Evolutionary conservation across 2,888 invertebrate species (phyloP).

Genomic region (Pogonocherus hispidulus): DNA sequence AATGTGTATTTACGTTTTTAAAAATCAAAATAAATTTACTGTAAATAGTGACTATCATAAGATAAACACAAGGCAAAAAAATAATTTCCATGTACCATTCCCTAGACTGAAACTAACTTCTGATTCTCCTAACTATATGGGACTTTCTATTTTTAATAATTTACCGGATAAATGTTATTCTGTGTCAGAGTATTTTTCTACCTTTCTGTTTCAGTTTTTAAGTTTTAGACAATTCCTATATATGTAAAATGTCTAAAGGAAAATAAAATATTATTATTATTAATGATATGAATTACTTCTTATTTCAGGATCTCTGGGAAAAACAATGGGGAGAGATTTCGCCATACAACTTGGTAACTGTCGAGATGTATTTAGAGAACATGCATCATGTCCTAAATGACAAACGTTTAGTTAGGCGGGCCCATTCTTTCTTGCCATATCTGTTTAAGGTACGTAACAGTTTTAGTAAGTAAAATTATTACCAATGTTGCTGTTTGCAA

Average conservation of each 20-base stretch:
- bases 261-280: no score
- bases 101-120: no score
- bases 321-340: constrained; percentile 87
- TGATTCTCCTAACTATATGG: no score
- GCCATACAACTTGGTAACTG: constrained; percentile 85
- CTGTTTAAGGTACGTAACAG: constrained; percentile 83
- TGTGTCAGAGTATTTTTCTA: not conserved
- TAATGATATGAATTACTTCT: constrained; percentile 37
- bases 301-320: constrained; percentile 80
- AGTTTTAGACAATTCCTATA: not conserved
- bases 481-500: no score
- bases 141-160: no score
- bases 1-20: no score
- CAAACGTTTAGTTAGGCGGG: constrained; percentile 79
- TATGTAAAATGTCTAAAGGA: no score
- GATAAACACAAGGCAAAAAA: no score
- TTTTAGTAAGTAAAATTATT: no score
- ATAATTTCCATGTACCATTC: no score
- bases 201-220: not conserved
- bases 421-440: constrained; percentile 84
- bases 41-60: no score
- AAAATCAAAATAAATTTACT: no score
- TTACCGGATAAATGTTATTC: not conserved
- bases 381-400: constrained; percentile 88
- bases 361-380: constrained; percentile 85